Conservation (phyloP, 2,797 vertebrate genomes). For the Mallotus villosus region DNA sequence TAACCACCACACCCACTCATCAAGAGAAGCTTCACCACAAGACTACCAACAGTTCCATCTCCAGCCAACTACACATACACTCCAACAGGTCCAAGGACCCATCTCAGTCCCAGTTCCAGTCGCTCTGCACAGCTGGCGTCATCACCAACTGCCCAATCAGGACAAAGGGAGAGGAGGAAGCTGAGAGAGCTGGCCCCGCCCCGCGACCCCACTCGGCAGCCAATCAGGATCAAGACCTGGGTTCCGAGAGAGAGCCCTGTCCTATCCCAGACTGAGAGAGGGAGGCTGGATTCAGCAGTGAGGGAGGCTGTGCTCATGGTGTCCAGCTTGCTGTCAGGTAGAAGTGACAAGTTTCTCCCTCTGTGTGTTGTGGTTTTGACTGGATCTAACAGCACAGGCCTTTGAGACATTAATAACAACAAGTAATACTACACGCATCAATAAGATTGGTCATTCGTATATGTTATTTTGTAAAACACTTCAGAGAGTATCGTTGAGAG, state of each 20-base stretch:
- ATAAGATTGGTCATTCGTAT: too few relatives aligned
- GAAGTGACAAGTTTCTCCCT: background rate
- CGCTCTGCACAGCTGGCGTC: background rate
- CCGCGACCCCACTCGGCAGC: slow-evolving; percentile 44
- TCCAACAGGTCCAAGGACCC: background rate
- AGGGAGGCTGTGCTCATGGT: slow-evolving; percentile 65
- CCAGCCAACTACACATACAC: background rate
- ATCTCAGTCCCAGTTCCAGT: background rate
- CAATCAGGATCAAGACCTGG: slow-evolving; percentile 78
- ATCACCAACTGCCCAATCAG: background rate
- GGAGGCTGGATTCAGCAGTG: slow-evolving; percentile 60
- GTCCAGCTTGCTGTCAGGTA: slow-evolving; percentile 57
- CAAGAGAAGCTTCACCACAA: slow-evolving; percentile 7
- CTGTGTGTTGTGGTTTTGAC: slow-evolving; percentile 2
- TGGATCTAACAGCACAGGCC: background rate
- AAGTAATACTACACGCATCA: too few relatives aligned
- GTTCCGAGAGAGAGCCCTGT: slow-evolving; percentile 44
- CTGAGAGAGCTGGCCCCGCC: slow-evolving; percentile 4
- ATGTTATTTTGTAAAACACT: background rate
- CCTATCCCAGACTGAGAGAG: slow-evolving; percentile 52
- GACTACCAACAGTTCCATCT: background rate
- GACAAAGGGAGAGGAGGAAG: slow-evolving; percentile 9
- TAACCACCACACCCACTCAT: slow-evolving; percentile 40
- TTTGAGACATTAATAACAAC: too few relatives aligned
- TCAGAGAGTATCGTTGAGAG: background rate